Evolutionary conservation across 2,888 invertebrate species (phyloP), one percentile per base, ranked within the genome.

Genomic region (Tiliacea citrago): DNA sequence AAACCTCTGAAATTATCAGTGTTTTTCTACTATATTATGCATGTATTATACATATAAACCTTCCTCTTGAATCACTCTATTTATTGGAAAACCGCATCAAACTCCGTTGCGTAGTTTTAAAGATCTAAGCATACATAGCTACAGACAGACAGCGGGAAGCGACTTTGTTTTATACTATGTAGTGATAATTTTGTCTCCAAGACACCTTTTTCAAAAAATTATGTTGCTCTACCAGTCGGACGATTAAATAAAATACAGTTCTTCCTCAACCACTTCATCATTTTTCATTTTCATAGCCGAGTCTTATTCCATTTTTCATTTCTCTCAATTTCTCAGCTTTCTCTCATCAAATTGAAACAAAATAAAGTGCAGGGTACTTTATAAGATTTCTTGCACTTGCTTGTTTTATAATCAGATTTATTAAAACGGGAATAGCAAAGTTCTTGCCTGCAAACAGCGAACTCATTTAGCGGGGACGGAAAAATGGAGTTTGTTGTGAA

Each of bases 391-490:
- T 79, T 62, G 79, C 58, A 83, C 60, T 83, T 68, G 47, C 39
- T 47, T 29, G 66, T 62, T 78, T 73, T 68, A 39, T 67, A 79
- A 83, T 70, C 49, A 49, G 9, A 83, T 81, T 83, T 70, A 79
- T 70, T 79, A 65, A 73, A 72, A 62, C 49, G 18, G 35, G 10
- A 35, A 35, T n/a, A 65, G 24, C 66, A 16, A 60, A 66, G 53
- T 82, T 76, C 60, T 66, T 45, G 24, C 61, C 10, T 10, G 7
- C 21, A 35, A 71, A 60, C 47, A 47, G n/a, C 2, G 21, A 68
- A 66, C 35, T 77, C 42, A 81, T 57, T 82, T 62, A 81, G 35
- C 21, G 13, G 3, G 4, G 35, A 53, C 2, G 57, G 57, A 24
- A 47, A 67, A 58, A 63, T 45, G 0, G 10, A 51, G 21, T 45